Conservation (phyloP, 2,797 vertebrate genomes). For the Helarctos malayanus region DNA sequence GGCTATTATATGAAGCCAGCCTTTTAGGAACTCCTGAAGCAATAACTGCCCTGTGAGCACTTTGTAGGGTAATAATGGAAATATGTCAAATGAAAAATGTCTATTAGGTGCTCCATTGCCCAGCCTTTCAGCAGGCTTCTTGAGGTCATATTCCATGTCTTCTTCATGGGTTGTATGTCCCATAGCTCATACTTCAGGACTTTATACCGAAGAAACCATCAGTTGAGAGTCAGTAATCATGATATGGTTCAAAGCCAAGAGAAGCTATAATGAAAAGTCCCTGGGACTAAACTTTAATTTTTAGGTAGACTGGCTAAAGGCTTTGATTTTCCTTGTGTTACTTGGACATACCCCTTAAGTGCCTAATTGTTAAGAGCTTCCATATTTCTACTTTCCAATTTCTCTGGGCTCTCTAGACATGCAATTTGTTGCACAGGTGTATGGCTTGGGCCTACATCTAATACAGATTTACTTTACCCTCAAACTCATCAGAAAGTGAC, state of each 20-base stretch:
- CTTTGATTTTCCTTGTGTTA: slow-evolving; percentile 33
- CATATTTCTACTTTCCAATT: not conserved
- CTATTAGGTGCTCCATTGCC: not conserved
- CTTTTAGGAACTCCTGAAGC: slow-evolving; percentile 12
- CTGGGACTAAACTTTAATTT: not conserved
- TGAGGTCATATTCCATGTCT: not conserved
- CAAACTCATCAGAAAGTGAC: not conserved
- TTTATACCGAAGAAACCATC: not conserved
- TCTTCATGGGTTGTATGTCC: not conserved
- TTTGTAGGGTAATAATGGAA: slow-evolving; percentile 41
- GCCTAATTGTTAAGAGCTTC: not conserved
- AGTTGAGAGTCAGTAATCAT: not conserved
- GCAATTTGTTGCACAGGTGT: not conserved
- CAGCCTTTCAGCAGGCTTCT: not conserved
- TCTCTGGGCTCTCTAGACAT: not conserved
- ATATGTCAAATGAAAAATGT: not conserved
- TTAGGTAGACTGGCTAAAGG: slow-evolving; percentile 25
- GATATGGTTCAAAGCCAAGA: not conserved
- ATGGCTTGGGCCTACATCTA: not conserved
- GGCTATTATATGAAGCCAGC: not conserved
- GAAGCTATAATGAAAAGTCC: not conserved
- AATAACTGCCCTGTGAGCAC: not conserved
- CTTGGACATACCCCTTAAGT: not conserved
- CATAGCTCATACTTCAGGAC: not conserved
- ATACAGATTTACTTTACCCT: not conserved